Base-by-base conservation (phyloP, 2,113 vertebrate genomes). In the Piprites chloris region DNA sequence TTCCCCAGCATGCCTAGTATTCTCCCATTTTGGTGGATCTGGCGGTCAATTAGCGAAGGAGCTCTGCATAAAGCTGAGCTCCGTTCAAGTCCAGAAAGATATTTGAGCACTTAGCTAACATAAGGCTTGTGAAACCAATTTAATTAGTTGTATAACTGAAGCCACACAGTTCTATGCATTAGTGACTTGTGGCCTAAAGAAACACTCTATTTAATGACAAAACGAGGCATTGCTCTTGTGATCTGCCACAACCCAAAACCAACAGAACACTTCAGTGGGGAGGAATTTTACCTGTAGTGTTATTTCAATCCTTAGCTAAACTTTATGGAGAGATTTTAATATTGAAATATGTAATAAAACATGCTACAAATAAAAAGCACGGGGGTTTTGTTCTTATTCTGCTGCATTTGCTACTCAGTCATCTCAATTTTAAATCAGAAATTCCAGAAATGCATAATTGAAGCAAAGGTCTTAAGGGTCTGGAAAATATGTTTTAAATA, bases 401-500 rank as follows among this genome's bases (percentile, higher is more conserved):
- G 47, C 10, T 61, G 24, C 86, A 82, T 92, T 96, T 96, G n/a
- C 56, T 82, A 63, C 55, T 69, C 5, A n/a, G 42, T 49, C 30
- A 79, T 90, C 95, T 93, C 49, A 94, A 42, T 85, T 91, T 96
- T 32, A 62, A 76, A 81, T 71, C 77, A 93, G 73, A 81, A 93
- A 53, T 76, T 96, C 87, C 92, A 95, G 69, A 94, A 97, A 95
- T 88, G 62, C 65, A 39, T 91, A 94, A 71, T 89, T 96, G 92
- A 95, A 83, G 62, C 9, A 37, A 52, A 73, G 35, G 63, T 63
- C 80, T 78, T 93, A 52, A 89, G 53, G 8, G 44, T 81, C 79
- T 55, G 77, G 58, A 71, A 94, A 93, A 80, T 59, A 91, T 69
- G 90, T 92, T 97, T 97, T 97, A 93, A 95, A 96, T 96, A 94